Conservation (phyloP, 2,888 invertebrate genomes). For the Labia minor region DNA sequence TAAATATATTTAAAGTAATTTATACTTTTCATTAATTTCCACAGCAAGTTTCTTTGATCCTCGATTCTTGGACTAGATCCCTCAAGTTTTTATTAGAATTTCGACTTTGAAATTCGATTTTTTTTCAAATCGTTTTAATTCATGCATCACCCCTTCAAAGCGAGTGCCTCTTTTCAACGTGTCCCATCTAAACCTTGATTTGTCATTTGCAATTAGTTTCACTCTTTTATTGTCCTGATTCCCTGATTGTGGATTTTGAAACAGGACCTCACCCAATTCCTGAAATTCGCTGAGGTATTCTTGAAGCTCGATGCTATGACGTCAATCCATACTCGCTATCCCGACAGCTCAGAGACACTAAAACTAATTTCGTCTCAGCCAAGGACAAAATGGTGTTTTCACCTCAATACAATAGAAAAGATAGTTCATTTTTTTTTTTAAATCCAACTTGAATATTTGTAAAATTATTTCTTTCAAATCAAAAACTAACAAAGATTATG, state of each 20-base stretch:
- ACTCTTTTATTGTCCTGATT: no score
- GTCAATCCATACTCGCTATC: neutral
- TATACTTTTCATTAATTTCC: neutral
- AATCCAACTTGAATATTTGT: no score
- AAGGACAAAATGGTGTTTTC: constrained; percentile 2
- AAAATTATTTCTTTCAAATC: neutral
- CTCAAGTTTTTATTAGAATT: neutral
- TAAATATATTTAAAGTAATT: neutral
- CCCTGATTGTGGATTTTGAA: neutral
- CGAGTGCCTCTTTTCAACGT: no score
- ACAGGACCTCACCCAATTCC: neutral
- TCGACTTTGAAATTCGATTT: neutral
- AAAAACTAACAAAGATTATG: neutral
- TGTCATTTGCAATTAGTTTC: no score
- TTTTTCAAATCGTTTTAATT: neutral
- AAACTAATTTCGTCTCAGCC: constrained; percentile 13
- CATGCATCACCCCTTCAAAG: neutral
- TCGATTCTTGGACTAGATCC: neutral
- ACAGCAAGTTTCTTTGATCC: neutral
- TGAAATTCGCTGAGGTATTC: constrained; percentile 6
- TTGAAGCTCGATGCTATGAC: constrained; percentile 7
- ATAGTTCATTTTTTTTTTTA: neutral
- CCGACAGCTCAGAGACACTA: constrained; percentile 5
- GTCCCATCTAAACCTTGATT: no score
- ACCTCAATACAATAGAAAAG: constrained; percentile 7